phyloP scores from a whole-genome alignment of 2,888 invertebrate species.

The Parnassius mnemosyne region DNA sequence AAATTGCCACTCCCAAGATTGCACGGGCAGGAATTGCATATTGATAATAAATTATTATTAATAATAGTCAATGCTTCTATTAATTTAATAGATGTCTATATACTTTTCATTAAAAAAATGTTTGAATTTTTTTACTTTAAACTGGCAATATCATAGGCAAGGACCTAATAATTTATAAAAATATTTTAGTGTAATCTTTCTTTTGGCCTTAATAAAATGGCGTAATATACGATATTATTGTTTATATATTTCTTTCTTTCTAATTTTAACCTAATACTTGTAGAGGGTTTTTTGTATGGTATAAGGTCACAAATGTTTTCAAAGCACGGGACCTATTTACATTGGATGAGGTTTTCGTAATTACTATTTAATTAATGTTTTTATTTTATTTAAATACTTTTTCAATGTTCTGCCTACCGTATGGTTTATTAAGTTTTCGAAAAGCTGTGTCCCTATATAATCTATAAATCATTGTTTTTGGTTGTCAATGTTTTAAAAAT shows the following conservation, averaged over 20 bases:
- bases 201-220: background rate
- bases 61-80: no score
- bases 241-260: no score
- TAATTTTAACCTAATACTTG: no score
- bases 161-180: background rate
- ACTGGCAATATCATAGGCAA: no score
- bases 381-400: constrained; percentile 3
- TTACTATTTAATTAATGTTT: background rate
- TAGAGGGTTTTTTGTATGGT: background rate
- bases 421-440: constrained; percentile 6
- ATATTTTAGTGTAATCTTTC: background rate
- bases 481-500: background rate
- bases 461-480: background rate
- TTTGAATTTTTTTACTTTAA: no score
- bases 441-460: constrained; percentile 2
- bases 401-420: constrained; percentile 6
- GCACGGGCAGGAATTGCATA: no score
- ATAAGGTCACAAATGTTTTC: constrained; percentile 10
- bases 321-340: constrained; percentile 17
- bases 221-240: background rate
- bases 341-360: constrained; percentile 6
- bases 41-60: no score
- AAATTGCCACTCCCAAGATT: no score
- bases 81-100: no score
- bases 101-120: no score